These are phyloP conservation scores for Macrostomum lignano DNA, from an alignment of 1,140 invertebrate genomes.

Conservation along the genomic window DNA sequence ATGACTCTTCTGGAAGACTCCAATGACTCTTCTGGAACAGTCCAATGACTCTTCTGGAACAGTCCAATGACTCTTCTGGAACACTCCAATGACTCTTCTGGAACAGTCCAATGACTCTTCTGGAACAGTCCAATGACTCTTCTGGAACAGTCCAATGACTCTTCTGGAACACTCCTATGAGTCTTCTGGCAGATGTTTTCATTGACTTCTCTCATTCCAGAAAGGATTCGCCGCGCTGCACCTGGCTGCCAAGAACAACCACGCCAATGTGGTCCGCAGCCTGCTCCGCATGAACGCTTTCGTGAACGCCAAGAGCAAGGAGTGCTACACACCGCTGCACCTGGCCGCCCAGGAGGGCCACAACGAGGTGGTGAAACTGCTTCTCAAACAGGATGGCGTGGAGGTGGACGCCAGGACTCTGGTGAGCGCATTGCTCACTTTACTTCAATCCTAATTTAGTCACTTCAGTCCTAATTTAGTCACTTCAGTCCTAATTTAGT, in stretches of 20 bases:
- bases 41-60: no score
- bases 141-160: no score
- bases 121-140: no score
- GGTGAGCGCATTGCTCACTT: constrained; percentile 11
- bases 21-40: no score
- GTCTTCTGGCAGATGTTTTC: neutral
- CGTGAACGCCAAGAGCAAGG: constrained; percentile 22
- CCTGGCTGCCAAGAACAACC: constrained; percentile 69
- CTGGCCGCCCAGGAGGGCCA: constrained; percentile 74
- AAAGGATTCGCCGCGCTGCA: constrained; percentile 65
- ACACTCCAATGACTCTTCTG: no score
- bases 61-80: no score
- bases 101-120: no score
- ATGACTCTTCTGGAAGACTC: no score
- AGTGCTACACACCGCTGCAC: constrained; percentile 65
- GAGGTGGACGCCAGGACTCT: constrained; percentile 13
- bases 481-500: no score
- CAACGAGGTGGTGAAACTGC: constrained; percentile 55
- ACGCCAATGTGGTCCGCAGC: constrained; percentile 58
- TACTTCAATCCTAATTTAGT: no score
- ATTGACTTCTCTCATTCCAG: constrained; percentile 10
- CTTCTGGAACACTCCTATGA: no score
- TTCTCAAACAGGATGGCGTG: constrained; percentile 38
- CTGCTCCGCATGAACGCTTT: neutral
- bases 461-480: no score